Evolutionary conservation across 2,888 invertebrate genomes (phyloP).

Genomic region (Agrilus mali): DNA sequence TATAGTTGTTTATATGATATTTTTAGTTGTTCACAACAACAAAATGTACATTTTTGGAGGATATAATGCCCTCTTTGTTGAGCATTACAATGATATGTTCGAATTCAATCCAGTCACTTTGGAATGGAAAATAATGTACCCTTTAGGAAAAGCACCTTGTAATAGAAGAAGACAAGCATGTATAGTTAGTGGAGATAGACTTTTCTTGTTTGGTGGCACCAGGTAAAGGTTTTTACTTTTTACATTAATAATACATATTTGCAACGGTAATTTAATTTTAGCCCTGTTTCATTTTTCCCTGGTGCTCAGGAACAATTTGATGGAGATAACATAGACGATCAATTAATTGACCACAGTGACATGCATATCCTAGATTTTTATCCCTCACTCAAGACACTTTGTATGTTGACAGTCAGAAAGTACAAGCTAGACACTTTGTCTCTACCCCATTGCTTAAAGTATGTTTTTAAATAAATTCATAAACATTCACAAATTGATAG

Average conservation of each 20-base stretch:
- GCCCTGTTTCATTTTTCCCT: conserved; percentile 3
- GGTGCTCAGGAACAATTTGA: conserved; percentile 13
- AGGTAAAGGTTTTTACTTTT: conserved; percentile 40
- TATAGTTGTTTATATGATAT: conserved; percentile 3
- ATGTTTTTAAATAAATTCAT: conserved; percentile 15
- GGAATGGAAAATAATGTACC: conserved; percentile 47
- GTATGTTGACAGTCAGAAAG: conserved; percentile 52
- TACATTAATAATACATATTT: background rate
- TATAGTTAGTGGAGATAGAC: conserved; percentile 54
- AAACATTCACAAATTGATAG: background rate
- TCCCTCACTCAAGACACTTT: conserved; percentile 60
- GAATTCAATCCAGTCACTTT: conserved; percentile 53
- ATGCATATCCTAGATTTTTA: conserved; percentile 69
- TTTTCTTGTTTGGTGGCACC: conserved; percentile 85
- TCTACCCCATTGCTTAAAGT: conserved; percentile 54
- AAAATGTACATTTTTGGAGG: conserved; percentile 85
- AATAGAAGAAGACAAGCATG: conserved; percentile 68
- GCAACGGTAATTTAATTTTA: background rate
- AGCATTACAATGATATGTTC: conserved; percentile 76
- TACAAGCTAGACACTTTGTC: conserved; percentile 48
- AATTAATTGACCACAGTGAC: conserved; percentile 70
- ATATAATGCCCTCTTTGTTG: conserved; percentile 61
- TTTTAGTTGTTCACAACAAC: conserved; percentile 64
- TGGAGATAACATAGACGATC: conserved; percentile 32
- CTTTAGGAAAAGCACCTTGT: conserved; percentile 47